Base-by-base conservation (phyloP, 2,888 invertebrate genomes). In the Coenonympha arcania region DNA sequence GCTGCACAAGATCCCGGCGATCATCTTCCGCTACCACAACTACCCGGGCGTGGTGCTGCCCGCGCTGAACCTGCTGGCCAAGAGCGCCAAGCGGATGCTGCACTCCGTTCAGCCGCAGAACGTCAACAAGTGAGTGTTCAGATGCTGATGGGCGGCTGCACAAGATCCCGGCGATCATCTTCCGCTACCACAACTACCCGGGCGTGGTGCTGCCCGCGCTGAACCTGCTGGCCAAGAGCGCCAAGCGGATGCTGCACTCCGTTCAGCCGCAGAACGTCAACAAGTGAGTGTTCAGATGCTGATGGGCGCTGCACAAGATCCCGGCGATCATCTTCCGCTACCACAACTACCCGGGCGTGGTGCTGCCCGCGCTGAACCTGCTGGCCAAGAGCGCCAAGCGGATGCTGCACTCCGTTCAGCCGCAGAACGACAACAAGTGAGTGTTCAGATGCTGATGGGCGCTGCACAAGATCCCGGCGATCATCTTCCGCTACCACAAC, bases 161-260 rank as follows among this genome's bases (percentile, higher is more conserved):
- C 16, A 91, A 92, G 69, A 76, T 92, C 56, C 90, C 93, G 1
- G 88, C 88, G n/a, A 85, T 95, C 39, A 73, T 95, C 49, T 91
- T 88, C 54, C 71, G 92, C 24, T 95, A 93, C 69, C 92, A 93
- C 74, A 93, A 93, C 76, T 94, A 94, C 73, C 92, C 92, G 48
- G 89, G 91, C 49, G 90, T 95, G 51, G 92, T 95, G 41, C 89
- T 93, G 64, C 87, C 93, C 9, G 90, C 94, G 34, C 77, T 94
- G 52, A 91, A 92, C 67, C 76, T 95, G 30, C 90, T 93, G 55
- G 90, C 90, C 30, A 91, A 92, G 66, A 90, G 90, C 62, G 91
- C 93, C 1, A 90, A 90, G 61, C 86, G 90, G 54, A 90, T 93
- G 87, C 76, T 94, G 47, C 90, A 91, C 61, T 92, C 90, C 36